Evolutionary conservation across 53 echinoderm and acorn worm species (phyloP).

Genomic region (Actinopyga echinites): DNA sequence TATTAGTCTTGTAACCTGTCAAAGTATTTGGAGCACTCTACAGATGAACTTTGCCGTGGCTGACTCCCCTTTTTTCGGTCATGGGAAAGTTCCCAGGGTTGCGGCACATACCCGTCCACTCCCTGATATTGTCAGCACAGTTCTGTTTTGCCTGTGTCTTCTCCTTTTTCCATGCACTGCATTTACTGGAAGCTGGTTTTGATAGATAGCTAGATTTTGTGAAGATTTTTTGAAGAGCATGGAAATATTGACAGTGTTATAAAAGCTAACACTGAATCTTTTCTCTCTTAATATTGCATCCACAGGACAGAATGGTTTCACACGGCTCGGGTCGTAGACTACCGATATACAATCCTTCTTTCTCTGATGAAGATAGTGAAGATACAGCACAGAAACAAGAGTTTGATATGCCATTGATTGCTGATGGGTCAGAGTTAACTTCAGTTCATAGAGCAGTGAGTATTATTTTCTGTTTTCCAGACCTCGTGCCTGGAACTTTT

Average conservation of each 20-base stretch:
- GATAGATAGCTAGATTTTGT: too few relatives aligned
- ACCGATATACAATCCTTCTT: background rate
- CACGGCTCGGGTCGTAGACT: background rate
- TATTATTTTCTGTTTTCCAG: background rate
- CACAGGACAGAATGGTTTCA: slow-evolving; percentile 2
- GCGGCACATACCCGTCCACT: too few relatives aligned
- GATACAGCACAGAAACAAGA: background rate
- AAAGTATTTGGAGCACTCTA: background rate
- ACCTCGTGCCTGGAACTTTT: background rate
- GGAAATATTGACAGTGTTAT: background rate
- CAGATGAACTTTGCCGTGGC: too few relatives aligned
- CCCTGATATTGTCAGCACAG: too few relatives aligned
- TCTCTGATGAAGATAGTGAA: slow-evolving; percentile 5
- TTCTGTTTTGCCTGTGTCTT: too few relatives aligned
- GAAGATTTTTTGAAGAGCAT: too few relatives aligned
- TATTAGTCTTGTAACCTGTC: background rate
- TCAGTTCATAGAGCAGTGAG: background rate
- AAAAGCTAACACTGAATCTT: background rate
- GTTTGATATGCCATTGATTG: slow-evolving; percentile 22
- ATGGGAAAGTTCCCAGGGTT: too few relatives aligned
- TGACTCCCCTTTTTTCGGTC: too few relatives aligned
- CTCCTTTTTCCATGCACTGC: too few relatives aligned
- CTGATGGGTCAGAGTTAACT: slow-evolving; percentile 29
- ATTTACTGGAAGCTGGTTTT: too few relatives aligned
- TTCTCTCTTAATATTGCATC: background rate